phyloP scores from a whole-genome alignment of 2,888 invertebrate genomes.

The Neoitamus cyanurus region DNA sequence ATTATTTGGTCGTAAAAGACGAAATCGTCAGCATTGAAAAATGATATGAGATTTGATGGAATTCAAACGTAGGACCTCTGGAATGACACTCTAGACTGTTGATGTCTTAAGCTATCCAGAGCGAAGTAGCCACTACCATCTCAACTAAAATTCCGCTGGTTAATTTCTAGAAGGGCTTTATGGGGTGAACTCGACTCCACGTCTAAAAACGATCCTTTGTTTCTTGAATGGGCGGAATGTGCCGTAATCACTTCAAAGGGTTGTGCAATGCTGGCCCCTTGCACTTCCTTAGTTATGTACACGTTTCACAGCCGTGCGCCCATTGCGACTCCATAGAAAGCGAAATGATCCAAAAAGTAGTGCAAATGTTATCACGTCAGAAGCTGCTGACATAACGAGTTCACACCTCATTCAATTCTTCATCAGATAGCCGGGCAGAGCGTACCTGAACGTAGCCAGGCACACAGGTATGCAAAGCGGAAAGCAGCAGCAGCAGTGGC shows the following conservation, averaged over 20 bases:
- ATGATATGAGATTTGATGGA: too few relatives aligned
- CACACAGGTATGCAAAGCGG: conserved; percentile 31
- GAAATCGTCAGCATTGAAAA: too few relatives aligned
- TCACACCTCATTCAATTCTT: conserved; percentile 45
- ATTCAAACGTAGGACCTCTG: too few relatives aligned
- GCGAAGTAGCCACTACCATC: too few relatives aligned
- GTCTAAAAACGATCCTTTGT: too few relatives aligned
- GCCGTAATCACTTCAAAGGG: neutral
- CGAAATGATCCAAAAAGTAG: conserved; percentile 23
- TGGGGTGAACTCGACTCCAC: too few relatives aligned
- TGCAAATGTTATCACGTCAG: conserved; percentile 39
- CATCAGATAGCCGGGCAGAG: conserved; percentile 18
- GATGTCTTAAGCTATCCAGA: too few relatives aligned
- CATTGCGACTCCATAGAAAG: neutral
- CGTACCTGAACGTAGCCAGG: neutral
- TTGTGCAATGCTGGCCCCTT: neutral
- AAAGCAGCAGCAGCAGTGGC: conserved; percentile 21
- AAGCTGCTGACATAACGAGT: conserved; percentile 45
- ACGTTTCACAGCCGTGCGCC: neutral
- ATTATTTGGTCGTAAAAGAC: too few relatives aligned
- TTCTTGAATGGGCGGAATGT: neutral
- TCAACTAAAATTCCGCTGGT: too few relatives aligned
- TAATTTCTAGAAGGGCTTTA: too few relatives aligned
- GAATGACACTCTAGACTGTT: too few relatives aligned
- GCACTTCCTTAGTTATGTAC: neutral